Percentiles rank a stretch among this genome's conserved stretches.
These are phyloP conservation scores for Dascillus cervinus DNA, from an alignment of 2,888 invertebrate species.

Conservation along the genomic window DNA sequence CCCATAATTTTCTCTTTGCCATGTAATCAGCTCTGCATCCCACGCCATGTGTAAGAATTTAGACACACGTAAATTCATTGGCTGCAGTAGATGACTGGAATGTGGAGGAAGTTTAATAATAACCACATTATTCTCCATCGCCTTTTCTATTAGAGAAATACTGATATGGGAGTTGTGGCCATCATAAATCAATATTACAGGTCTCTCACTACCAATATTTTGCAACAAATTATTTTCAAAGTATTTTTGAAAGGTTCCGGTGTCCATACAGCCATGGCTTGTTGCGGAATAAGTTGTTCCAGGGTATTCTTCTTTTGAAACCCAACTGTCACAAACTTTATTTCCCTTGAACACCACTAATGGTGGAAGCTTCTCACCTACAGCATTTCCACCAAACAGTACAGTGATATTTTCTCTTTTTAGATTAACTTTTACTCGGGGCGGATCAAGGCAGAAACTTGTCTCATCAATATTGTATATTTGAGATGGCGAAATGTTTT, in stretches of 20 bases:
- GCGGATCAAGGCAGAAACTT: constrained; percentile 11
- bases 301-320: constrained; percentile 20
- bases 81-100: constrained; percentile 23
- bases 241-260: constrained; percentile 22
- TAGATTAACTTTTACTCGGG: constrained; percentile 10
- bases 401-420: constrained; percentile 25
- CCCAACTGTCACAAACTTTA: constrained; percentile 28
- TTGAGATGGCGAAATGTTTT: constrained; percentile 4
- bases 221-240: constrained; percentile 17
- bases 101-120: constrained; percentile 24
- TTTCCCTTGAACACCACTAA: constrained; percentile 28
- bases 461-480: constrained; percentile 14
- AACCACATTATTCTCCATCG: constrained; percentile 16
- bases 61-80: constrained; percentile 25
- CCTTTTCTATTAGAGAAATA: constrained; percentile 18
- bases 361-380: constrained; percentile 24
- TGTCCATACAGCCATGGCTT: constrained; percentile 25
- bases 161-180: constrained; percentile 24
- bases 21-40: constrained; percentile 8
- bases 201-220: constrained; percentile 12
- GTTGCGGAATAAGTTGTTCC: constrained; percentile 26
- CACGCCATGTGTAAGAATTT: constrained; percentile 17
- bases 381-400: constrained; percentile 17
- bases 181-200: constrained; percentile 26
- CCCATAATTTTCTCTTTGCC: constrained; percentile 11